These are phyloP conservation scores for Glomeris maerens DNA, from an alignment of 1,140 invertebrate species.

Conservation along the genomic window DNA sequence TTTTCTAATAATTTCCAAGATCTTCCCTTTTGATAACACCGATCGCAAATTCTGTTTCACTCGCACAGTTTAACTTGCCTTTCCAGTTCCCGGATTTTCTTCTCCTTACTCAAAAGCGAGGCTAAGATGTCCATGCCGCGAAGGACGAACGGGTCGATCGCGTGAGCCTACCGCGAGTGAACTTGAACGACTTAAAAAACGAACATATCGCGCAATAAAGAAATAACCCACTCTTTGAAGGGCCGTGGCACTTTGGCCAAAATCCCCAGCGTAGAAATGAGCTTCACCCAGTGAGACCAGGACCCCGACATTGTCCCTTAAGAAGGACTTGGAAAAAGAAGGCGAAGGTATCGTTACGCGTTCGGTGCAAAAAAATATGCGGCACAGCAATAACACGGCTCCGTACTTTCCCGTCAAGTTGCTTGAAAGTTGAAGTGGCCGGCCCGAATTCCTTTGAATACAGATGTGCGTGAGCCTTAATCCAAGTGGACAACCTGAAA, in stretches of 20 bases:
- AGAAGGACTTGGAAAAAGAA: slow-evolving; percentile 29
- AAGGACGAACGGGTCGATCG: slow-evolving; percentile 41
- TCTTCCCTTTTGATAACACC: not conserved
- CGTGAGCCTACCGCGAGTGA: slow-evolving; percentile 32
- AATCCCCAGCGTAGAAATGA: slow-evolving; percentile 44
- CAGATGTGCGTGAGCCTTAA: slow-evolving; percentile 49
- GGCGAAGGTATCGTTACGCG: not conserved
- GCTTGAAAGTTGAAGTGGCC: slow-evolving; percentile 44
- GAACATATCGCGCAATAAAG: not conserved
- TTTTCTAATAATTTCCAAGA: too few relatives aligned
- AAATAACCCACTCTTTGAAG: slow-evolving; percentile 28
- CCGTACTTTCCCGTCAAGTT: slow-evolving; percentile 35
- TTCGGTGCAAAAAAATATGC: not conserved
- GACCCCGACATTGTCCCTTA: slow-evolving; percentile 49
- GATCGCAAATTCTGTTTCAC: not conserved
- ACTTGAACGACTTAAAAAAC: not conserved
- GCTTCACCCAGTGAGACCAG: slow-evolving; percentile 48
- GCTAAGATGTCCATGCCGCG: slow-evolving; percentile 39
- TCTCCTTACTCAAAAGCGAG: slow-evolving; percentile 34
- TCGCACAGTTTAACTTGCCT: slow-evolving; percentile 20
- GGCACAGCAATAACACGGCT: not conserved
- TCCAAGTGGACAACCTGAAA: slow-evolving; percentile 48
- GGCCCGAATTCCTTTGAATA: slow-evolving; percentile 45
- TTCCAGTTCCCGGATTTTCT: slow-evolving; percentile 34
- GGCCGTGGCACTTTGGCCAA: slow-evolving; percentile 25